A percentile compares a stretch with the other conserved stretches of the same genome.
Conservation (phyloP, 2,888 invertebrate genomes). For the Chaitophorus viminalis region DNA sequence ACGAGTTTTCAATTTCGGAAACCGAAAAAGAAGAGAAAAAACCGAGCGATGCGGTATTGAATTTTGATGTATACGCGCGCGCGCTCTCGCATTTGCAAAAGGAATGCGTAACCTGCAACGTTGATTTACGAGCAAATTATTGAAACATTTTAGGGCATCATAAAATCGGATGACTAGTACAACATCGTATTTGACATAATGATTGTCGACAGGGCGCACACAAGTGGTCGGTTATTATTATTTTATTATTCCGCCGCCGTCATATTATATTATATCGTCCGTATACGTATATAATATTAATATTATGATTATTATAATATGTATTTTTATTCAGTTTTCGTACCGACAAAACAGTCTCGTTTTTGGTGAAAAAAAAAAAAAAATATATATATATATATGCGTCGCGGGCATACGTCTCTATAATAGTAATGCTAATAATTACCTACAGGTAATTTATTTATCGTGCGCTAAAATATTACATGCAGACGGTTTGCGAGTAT, state of each 20-base stretch:
- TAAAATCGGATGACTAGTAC: constrained; percentile 47
- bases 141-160: constrained; percentile 41
- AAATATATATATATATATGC: neutral
- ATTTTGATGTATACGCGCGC: neutral
- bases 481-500: too few relatives aligned
- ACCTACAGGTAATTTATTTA: neutral
- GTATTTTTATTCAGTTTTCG: neutral
- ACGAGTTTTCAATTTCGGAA: constrained; percentile 19
- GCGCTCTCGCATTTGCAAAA: neutral
- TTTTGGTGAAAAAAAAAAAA: neutral
- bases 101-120: neutral
- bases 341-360: neutral
- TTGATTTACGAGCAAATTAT: constrained; percentile 17
- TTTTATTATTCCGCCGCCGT: constrained; percentile 41
- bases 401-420: neutral
- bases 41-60: neutral
- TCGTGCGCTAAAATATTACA: neutral
- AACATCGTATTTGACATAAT: constrained; percentile 27
- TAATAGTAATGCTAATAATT: neutral
- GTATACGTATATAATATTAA: neutral
- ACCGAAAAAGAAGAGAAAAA: neutral
- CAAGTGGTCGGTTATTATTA: constrained; percentile 3
- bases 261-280: neutral
- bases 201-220: neutral
- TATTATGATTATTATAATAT: neutral